Evolutionary conservation across 2,113 vertebrate genomes (phyloP).

Genomic region (Rhinogobius similis): DNA sequence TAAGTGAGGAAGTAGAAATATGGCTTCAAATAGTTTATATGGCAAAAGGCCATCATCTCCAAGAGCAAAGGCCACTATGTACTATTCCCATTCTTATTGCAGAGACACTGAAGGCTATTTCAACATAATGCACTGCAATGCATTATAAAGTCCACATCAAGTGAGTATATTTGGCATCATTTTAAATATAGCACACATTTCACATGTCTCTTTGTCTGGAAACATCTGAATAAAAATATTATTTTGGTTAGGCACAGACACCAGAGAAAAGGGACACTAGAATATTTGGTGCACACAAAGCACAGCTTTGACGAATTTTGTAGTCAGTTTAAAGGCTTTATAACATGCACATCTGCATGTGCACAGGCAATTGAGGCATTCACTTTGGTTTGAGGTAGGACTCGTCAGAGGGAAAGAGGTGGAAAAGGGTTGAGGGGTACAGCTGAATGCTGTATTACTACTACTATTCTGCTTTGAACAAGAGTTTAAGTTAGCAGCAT

Average conservation of each 20-base stretch:
- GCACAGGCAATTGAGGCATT: conserved; percentile 57
- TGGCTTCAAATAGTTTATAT: conserved; percentile 51
- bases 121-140: conserved; percentile 27
- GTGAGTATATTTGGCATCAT: conserved; percentile 42
- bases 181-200: conserved; percentile 16
- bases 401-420: background rate
- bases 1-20: conserved; percentile 24
- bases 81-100: conserved; percentile 50
- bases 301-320: conserved; percentile 5
- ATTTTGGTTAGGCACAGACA: conserved; percentile 74
- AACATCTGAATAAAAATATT: conserved; percentile 37
- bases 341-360: conserved; percentile 26
- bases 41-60: conserved; percentile 47
- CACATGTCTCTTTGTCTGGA: conserved; percentile 34
- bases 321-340: conserved; percentile 52
- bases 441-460: background rate
- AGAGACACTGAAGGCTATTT: conserved; percentile 52
- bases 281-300: conserved; percentile 9
- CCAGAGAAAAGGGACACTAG: conserved; percentile 32
- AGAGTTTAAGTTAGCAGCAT: conserved; percentile 26
- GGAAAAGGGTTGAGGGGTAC: background rate
- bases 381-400: conserved; percentile 60
- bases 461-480: background rate
- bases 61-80: conserved; percentile 64
- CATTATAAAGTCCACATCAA: conserved; percentile 6